Base-by-base conservation (phyloP, 2,888 invertebrate species). In the Amaurobius ferox region DNA sequence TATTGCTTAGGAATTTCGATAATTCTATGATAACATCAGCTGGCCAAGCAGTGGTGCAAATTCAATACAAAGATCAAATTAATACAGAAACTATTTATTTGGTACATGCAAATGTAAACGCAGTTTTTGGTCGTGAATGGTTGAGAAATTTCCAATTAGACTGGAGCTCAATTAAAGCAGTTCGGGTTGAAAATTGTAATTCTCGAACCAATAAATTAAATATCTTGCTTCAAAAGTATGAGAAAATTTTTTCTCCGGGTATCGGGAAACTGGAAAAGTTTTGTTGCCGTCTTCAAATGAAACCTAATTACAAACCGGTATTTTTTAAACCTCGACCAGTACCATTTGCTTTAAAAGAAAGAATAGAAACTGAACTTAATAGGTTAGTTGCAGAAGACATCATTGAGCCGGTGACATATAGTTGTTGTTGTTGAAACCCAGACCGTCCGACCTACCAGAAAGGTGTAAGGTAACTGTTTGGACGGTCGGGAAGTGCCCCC, bases 41-140 rank as follows among this genome's bases (percentile, higher is more conserved):
- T 74, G 74, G 74, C 74, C 74, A 74, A 74, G 74, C 74, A 74
- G 74, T 74, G 74, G 74, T 74, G 62, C 74, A 74, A 74, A 74
- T 74, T 74, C 74, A 74, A 74, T 74, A 74, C 55, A 61, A 72
- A 55, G 72, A 72, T 72, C 61, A 72, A 72, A 72, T 72, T 72
- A 72, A 72, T 72, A 72, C 72, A 72, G 55, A 72, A 72, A 72
- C 32, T 72, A 72, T 72, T 72, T 72, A 72, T 72, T 72, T 72
- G 62, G 74, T 74, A 74, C 74, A 74, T 74, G 74, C 74, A 74
- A 74, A 74, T 64, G 74, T 74, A 74, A 74, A 74, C 74, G 64
- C 64, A 64, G 74, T 74, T 74, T 74, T 74, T 74, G 74, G 74
- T 74, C 62, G 74, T 74, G 74, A 74, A 74, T 74, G 64, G 74